Evolutionary conservation across 2,888 invertebrate genomes (phyloP).

Genomic region (Quadroppia sp.): DNA sequence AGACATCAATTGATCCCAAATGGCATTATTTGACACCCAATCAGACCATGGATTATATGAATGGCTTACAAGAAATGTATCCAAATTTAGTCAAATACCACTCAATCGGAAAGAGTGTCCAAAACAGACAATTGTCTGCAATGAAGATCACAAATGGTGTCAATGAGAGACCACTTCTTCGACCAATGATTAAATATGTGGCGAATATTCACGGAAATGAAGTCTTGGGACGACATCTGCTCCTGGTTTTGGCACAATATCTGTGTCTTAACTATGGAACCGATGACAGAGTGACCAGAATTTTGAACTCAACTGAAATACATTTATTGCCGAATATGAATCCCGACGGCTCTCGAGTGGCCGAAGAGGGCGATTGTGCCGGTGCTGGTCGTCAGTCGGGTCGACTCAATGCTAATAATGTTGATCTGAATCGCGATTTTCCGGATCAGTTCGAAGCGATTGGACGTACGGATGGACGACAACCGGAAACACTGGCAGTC

Average conservation of each 20-base stretch:
- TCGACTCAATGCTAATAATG: conserved; percentile 71
- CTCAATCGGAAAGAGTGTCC: conserved; percentile 55
- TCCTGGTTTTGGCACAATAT: conserved; percentile 54
- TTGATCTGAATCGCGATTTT: conserved; percentile 86
- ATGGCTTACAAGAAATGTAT: conserved; percentile 61
- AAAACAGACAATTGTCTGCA: conserved; percentile 56
- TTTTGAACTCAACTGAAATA: conserved; percentile 56
- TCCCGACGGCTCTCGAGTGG: conserved; percentile 58
- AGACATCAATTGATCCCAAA: not conserved
- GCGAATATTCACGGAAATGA: conserved; percentile 94
- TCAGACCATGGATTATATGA: conserved; percentile 66
- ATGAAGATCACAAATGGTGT: conserved; percentile 55
- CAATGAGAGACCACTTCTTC: conserved; percentile 55
- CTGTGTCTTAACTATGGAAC: conserved; percentile 57
- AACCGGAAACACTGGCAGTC: conserved; percentile 53
- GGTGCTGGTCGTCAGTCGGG: conserved; percentile 63
- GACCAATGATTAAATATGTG: conserved; percentile 96
- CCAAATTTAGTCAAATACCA: conserved; percentile 59
- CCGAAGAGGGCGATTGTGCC: conserved; percentile 72
- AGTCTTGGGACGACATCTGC: conserved; percentile 52
- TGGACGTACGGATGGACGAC: conserved; percentile 45
- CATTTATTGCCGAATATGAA: conserved; percentile 59
- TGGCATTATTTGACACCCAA: conserved; percentile 58
- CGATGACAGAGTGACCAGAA: conserved; percentile 52
- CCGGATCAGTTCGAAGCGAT: conserved; percentile 56